A percentile compares a stretch with the other conserved stretches of the same genome.
These are phyloP conservation scores for Cydia pomonella DNA, from an alignment of 1,140 invertebrate genomes.

Conservation along the genomic window DNA sequence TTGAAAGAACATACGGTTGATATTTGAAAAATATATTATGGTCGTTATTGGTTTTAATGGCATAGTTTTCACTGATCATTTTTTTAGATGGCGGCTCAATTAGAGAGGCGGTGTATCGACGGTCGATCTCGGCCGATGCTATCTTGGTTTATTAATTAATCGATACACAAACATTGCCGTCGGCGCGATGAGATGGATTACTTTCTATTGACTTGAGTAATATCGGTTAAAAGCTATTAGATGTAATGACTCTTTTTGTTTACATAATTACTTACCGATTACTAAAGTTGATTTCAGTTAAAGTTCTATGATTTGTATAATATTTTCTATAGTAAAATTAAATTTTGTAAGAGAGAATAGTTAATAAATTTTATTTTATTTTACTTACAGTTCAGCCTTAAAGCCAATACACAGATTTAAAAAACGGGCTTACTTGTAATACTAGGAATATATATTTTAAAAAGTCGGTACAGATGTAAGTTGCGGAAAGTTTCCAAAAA, in stretches of 20 bases:
- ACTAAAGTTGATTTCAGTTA: not conserved
- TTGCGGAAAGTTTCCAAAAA: no score
- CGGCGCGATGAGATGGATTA: conserved; percentile 68
- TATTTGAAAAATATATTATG: conserved; percentile 21
- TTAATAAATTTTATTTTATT: no score
- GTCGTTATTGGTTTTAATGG: not conserved
- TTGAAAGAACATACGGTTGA: not conserved
- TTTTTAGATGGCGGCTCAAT: conserved; percentile 76
- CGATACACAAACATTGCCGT: conserved; percentile 78
- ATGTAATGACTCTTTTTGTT: conserved; percentile 31
- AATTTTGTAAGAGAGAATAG: no score
- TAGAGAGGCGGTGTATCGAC: conserved; percentile 74
- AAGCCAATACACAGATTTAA: no score
- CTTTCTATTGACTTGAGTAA: conserved; percentile 38
- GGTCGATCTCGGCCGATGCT: conserved; percentile 64
- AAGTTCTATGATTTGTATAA: not conserved
- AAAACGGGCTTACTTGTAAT: no score
- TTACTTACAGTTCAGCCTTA: no score
- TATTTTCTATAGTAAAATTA: not conserved
- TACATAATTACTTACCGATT: conserved; percentile 14
- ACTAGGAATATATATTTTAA: no score
- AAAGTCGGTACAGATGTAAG: no score
- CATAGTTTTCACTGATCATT: conserved; percentile 42
- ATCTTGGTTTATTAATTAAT: conserved; percentile 79
- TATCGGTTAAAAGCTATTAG: conserved; percentile 41